phyloP scores from a whole-genome alignment of 53 echinoderm and acorn worm species.

The Hippasteria phrygiana region DNA sequence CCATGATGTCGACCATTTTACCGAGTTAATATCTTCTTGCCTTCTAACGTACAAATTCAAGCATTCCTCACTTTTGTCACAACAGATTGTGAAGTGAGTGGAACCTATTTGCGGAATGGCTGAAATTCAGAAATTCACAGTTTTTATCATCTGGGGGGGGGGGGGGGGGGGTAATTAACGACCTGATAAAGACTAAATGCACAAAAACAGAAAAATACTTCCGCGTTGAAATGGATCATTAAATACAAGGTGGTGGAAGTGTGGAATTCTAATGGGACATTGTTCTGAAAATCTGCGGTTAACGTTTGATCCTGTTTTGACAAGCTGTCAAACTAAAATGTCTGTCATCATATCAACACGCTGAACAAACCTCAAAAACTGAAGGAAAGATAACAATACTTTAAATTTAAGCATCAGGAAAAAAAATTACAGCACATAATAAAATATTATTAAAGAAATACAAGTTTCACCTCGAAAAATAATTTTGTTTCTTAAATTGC shows the following conservation, averaged over 20 bases:
- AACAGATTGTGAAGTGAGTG: neutral
- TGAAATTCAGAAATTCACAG: neutral
- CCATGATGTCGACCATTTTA: neutral
- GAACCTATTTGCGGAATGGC: neutral
- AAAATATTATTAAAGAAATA: no score
- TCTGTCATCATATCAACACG: neutral
- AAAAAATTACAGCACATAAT: no score
- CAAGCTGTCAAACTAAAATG: neutral
- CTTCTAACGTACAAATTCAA: neutral
- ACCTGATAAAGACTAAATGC: neutral
- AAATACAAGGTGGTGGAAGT: neutral
- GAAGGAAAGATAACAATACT: neutral
- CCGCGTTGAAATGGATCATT: neutral
- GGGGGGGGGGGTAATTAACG: neutral
- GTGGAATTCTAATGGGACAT: constrained; percentile 17
- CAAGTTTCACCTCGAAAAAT: no score
- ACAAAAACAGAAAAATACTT: neutral
- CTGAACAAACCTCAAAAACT: neutral
- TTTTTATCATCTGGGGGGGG: neutral
- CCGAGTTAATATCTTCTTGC: neutral
- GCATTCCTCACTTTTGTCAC: neutral
- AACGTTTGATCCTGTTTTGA: constrained; percentile 15
- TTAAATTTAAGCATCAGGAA: no score
- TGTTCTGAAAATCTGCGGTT: neutral
- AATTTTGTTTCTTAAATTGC: no score